Percentiles rank a stretch among this genome's conserved stretches.
Evolutionary conservation across 2,113 vertebrate species (phyloP).

Genomic region (Apodemus sylvaticus): DNA sequence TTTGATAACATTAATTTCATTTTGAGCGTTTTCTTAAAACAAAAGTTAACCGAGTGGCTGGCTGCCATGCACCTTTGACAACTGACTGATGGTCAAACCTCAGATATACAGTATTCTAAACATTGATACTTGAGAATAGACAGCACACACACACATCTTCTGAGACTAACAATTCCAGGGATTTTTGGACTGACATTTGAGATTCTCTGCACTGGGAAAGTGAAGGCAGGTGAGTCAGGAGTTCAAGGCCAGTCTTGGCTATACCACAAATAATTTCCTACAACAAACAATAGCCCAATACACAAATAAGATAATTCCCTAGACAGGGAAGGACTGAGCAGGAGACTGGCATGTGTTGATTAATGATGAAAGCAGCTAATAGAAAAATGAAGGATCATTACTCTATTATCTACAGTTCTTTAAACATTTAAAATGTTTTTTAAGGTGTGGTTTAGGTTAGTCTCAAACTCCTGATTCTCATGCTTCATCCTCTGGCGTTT

Average conservation of each 20-base stretch:
- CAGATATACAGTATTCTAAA: neutral
- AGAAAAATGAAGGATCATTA: neutral
- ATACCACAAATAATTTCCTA: neutral
- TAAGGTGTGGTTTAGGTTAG: neutral
- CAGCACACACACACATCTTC: neutral
- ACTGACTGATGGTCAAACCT: neutral
- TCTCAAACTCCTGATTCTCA: neutral
- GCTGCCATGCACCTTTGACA: neutral
- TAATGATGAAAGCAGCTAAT: neutral
- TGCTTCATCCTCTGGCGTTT: neutral
- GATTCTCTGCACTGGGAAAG: neutral
- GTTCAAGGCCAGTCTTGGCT: neutral
- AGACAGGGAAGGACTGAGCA: neutral
- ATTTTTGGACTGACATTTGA: neutral
- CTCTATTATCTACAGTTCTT: neutral
- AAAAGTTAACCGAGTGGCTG: neutral
- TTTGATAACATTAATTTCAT: neutral
- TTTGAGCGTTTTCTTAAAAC: neutral
- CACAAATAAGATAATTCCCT: neutral
- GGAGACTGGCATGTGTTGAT: neutral
- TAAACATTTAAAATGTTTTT: neutral
- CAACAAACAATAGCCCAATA: neutral
- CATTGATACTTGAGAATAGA: neutral
- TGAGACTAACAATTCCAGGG: neutral
- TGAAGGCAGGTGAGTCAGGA: neutral